Conservation (phyloP, 2,888 invertebrate species). For the Corythucha ciliata region DNA sequence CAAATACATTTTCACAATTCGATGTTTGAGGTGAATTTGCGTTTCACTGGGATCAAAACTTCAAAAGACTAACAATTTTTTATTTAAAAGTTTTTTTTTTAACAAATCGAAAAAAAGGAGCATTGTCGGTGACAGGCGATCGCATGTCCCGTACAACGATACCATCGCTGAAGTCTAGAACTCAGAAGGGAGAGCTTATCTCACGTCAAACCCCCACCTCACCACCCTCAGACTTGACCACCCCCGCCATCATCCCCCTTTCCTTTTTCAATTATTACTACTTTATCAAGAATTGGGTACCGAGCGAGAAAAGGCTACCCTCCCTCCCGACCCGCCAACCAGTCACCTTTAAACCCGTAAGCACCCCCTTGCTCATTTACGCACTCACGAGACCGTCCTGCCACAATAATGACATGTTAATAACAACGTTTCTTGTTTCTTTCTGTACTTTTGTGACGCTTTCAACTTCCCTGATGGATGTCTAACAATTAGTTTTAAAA, state of each 20-base stretch:
- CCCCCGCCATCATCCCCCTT: neutral
- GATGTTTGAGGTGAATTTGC: no score
- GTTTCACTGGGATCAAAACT: no score
- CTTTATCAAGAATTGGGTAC: conserved; percentile 21
- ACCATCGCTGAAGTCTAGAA: conserved; percentile 19
- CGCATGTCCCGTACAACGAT: conserved; percentile 25
- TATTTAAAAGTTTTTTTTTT: no score
- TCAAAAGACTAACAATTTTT: no score
- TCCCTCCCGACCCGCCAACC: conserved; percentile 15
- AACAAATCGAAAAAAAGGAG: no score
- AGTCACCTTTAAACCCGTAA: neutral
- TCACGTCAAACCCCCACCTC: conserved; percentile 21
- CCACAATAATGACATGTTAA: conserved; percentile 23
- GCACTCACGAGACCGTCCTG: conserved; percentile 1
- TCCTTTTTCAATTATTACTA: conserved; percentile 27
- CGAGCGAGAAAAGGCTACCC: conserved; percentile 14
- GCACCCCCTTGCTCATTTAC: no score
- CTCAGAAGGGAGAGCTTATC: no score
- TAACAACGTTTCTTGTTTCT: conserved; percentile 19
- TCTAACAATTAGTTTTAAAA: no score
- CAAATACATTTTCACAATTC: no score
- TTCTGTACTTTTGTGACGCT: no score
- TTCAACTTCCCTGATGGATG: conserved; percentile 20
- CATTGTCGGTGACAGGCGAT: conserved; percentile 20
- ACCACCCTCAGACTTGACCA: neutral